These are phyloP conservation scores for Xyrichtys novacula DNA, from an alignment of 2,797 vertebrate genomes.

Conservation along the genomic window DNA sequence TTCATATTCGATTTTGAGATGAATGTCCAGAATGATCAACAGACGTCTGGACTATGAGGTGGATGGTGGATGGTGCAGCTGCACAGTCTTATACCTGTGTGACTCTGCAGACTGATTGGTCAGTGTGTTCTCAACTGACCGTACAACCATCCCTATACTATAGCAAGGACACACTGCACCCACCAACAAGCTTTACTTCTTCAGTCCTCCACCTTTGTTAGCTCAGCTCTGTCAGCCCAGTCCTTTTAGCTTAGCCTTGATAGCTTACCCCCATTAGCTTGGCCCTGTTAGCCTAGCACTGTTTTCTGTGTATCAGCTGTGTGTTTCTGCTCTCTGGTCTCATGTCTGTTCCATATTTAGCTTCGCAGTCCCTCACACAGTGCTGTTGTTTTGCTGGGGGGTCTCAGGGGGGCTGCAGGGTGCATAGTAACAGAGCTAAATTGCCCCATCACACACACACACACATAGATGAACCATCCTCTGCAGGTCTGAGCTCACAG, in stretches of 20 bases:
- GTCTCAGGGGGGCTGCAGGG: conserved; percentile 58
- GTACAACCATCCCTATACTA: too few species aligned
- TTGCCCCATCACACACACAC: conserved; percentile 48
- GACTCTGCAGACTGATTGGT: too few species aligned
- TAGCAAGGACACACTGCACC: too few species aligned
- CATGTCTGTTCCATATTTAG: conserved; percentile 82
- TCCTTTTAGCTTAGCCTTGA: conserved; percentile 20
- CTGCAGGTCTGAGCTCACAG: conserved; percentile 1
- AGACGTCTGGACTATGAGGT: too few species aligned
- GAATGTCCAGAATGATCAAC: too few species aligned
- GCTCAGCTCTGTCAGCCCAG: background rate
- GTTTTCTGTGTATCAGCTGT: conserved; percentile 49
- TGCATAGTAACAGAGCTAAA: conserved; percentile 75
- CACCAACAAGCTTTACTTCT: too few species aligned
- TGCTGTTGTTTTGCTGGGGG: conserved; percentile 50
- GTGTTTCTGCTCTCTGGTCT: conserved; percentile 63
- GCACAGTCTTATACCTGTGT: too few species aligned
- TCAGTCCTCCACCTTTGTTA: too few species aligned
- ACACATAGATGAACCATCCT: conserved; percentile 23
- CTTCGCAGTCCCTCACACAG: conserved; percentile 50
- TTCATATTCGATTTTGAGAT: too few species aligned
- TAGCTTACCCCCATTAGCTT: conserved; percentile 3
- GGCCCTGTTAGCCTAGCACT: conserved; percentile 16
- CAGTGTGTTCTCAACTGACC: too few species aligned
- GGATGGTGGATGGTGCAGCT: too few species aligned